phyloP scores from a whole-genome alignment of 2,797 vertebrate genomes.

The Pelochelys cantorii region DNA sequence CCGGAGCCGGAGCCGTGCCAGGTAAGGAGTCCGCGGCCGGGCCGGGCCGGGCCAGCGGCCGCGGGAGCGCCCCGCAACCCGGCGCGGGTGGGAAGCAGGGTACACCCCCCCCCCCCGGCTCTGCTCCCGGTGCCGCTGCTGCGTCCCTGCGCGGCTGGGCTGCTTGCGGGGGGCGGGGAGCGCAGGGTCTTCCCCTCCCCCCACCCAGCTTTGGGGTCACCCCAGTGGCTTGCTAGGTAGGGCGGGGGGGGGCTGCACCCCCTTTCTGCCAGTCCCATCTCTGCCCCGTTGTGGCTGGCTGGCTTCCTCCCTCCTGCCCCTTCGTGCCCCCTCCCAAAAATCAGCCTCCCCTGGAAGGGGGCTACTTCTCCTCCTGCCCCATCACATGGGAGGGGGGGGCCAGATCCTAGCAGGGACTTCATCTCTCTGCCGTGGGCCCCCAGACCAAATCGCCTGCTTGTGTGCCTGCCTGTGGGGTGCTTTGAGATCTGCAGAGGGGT shows the following conservation, averaged over 20 bases:
- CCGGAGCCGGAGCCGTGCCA: not conserved
- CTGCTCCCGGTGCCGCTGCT: not conserved
- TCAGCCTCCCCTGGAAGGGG: not conserved
- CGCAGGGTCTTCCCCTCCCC: not conserved
- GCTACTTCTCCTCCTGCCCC: too few relatives aligned
- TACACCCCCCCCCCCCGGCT: not conserved
- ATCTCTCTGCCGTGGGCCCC: not conserved
- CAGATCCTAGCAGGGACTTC: not conserved
- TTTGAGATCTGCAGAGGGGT: not conserved
- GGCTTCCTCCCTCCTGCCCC: not conserved
- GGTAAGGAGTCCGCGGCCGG: too few relatives aligned
- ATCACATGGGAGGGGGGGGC: not conserved
- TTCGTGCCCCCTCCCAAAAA: not conserved
- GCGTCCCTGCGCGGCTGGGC: not conserved
- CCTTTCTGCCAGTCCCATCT: not conserved
- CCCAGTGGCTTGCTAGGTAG: not conserved
- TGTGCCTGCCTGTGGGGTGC: not conserved
- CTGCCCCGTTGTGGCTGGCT: not conserved
- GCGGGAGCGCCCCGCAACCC: slow-evolving; percentile 24
- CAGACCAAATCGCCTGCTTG: too few relatives aligned
- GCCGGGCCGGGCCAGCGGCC: not conserved
- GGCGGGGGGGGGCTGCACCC: not conserved
- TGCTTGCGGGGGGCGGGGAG: too few relatives aligned
- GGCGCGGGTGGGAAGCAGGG: slow-evolving; percentile 24
- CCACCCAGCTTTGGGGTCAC: slow-evolving; percentile 31